Evolutionary conservation across 2,797 vertebrate genomes (phyloP), one percentile per base, ranked within the genome.

Genomic region (Pseudochromis fuscus): DNA sequence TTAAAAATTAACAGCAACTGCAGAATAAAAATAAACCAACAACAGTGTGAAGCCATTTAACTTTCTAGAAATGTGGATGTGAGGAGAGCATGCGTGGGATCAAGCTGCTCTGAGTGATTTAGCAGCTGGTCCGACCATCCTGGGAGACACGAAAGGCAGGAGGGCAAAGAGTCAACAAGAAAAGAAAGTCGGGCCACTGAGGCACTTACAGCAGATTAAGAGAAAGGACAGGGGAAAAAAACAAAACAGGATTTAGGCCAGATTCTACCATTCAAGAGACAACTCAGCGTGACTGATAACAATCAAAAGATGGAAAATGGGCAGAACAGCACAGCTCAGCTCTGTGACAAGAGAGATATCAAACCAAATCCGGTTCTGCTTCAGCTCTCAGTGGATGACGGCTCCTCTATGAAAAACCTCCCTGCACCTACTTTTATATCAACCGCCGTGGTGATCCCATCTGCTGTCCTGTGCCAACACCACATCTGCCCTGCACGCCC

Each of bases 151-250:
- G 70, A 81, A 65, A 70, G 68, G 63, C 58, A 75, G 72, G 46
- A 79, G 80, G 75, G 69, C 78, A 85, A 85, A 72, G 67, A 68
- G 72, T 87, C 83, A 80, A 73, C 75, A 33, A n/a, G 59, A 72
- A 60, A 64, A 78, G 59, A 83, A 78, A 79, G 50, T 63, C 18
- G 19, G 40, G 40, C 37, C 44, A 38, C 65, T 52, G 45, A 62
- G 50, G 67, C 56, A 59, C 48, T 68, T 73, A 57, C 56, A 61
- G 64, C 19, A 51, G 78, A 67, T 79, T 79, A 78, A 58, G 58
- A 72, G 13, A 68, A 72, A 49, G 18, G 49, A 53, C 12, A 42
- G 16, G 12, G 23, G 7, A 40, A 64, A 18, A 50, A 72, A 64
- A 64, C 38, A 57, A 60, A 68, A 62, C 15, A 53, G 58, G 30